These are phyloP conservation scores for Chironomus tepperi DNA, from an alignment of 1,140 invertebrate genomes.

Conservation along the genomic window DNA sequence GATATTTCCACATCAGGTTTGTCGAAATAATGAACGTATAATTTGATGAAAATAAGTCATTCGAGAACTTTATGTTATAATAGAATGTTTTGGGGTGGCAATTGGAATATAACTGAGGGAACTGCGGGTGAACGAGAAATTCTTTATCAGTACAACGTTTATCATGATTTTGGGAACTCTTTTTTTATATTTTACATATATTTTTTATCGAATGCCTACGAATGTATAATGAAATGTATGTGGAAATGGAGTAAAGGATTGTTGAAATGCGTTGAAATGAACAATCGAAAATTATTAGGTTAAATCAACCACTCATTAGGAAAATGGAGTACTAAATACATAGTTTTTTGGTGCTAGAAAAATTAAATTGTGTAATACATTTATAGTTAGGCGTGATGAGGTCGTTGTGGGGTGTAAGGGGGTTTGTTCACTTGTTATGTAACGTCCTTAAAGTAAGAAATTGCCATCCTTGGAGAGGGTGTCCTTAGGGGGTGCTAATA, in stretches of 20 bases:
- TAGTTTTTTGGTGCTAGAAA: too few species aligned
- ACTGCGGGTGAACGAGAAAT: too few species aligned
- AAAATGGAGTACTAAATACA: background rate
- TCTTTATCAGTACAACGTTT: too few species aligned
- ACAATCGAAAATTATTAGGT: background rate
- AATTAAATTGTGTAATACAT: too few species aligned
- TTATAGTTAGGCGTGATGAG: too few species aligned
- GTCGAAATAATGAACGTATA: slow-evolving; percentile 13
- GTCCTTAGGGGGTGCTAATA: too few species aligned
- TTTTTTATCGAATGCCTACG: background rate
- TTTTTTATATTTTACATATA: too few species aligned
- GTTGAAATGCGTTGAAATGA: background rate
- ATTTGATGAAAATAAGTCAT: slow-evolving; percentile 9
- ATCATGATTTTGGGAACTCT: too few species aligned
- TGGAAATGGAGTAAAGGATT: background rate
- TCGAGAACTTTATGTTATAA: background rate
- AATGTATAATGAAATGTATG: background rate
- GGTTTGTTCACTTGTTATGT: too few species aligned
- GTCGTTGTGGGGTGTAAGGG: too few species aligned
- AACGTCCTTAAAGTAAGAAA: too few species aligned
- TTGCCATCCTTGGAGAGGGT: too few species aligned
- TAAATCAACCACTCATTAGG: background rate
- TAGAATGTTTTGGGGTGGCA: background rate
- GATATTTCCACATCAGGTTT: background rate
- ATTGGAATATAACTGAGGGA: background rate